phyloP scores from a whole-genome alignment of 1,140 invertebrate genomes.

The Cheumatopsyche charites region DNA sequence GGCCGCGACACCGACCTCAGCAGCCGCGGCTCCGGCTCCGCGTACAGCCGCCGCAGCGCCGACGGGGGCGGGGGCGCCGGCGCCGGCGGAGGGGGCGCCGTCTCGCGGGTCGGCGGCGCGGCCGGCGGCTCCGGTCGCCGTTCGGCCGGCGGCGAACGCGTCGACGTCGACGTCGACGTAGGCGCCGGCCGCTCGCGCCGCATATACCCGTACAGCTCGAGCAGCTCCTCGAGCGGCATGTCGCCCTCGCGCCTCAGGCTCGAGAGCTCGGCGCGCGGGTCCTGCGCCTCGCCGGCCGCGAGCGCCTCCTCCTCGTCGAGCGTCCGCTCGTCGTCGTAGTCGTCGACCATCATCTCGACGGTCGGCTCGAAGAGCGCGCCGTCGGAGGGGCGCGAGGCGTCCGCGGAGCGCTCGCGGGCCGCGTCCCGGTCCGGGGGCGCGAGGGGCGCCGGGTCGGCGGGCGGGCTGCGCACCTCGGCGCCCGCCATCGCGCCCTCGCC shows the following conservation, averaged over 20 bases:
- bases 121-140: constrained; percentile 56
- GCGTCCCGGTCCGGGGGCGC: background rate
- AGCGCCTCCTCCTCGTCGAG: constrained; percentile 95
- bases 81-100: constrained; percentile 57
- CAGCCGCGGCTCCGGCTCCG: constrained; percentile 76
- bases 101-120: constrained; percentile 59
- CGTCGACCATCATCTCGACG: constrained; percentile 93
- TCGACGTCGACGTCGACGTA: constrained; percentile 56
- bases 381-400: background rate
- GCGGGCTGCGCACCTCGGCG: background rate
- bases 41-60: constrained; percentile 86
- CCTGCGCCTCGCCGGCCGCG: constrained; percentile 78
- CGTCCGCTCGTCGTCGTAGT: constrained; percentile 95
- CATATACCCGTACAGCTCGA: constrained; percentile 83
- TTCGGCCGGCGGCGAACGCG: constrained; percentile 54
- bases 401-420: background rate
- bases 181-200: constrained; percentile 58
- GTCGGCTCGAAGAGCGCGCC: constrained; percentile 46
- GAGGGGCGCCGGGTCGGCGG: background rate
- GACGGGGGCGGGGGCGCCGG: constrained; percentile 58
- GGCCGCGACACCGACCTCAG: constrained; percentile 85
- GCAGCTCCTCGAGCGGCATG: constrained; percentile 92
- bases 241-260: constrained; percentile 88
- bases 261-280: constrained; percentile 85
- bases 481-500: background rate